phyloP scores from a whole-genome alignment of 2,797 vertebrate genomes.

The Dendrocincla fuliginosa region DNA sequence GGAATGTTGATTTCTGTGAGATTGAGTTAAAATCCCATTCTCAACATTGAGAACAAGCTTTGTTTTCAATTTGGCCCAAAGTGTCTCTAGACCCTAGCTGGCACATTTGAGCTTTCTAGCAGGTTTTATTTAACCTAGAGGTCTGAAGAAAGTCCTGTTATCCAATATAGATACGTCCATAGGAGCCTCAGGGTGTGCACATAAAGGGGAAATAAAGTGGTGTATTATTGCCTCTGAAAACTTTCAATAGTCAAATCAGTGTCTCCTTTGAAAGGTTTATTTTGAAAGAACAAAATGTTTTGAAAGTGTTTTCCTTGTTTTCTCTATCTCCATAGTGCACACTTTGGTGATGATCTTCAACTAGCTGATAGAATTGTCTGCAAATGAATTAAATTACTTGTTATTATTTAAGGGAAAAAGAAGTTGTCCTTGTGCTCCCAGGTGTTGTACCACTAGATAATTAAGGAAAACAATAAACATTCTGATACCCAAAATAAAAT shows the following conservation, averaged over 20 bases:
- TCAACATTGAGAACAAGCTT: not conserved
- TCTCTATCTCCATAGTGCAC: not conserved
- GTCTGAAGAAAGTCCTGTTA: not conserved
- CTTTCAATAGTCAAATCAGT: not conserved
- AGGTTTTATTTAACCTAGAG: not conserved
- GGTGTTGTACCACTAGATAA: not conserved
- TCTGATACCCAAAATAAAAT: not conserved
- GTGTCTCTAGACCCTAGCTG: not conserved
- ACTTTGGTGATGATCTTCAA: not conserved
- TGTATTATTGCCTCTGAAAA: not conserved
- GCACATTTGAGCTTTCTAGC: not conserved
- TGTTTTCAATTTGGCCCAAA: not conserved
- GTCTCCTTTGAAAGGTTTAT: not conserved
- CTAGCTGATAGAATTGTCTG: not conserved
- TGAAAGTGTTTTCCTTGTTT: not conserved
- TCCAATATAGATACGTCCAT: not conserved
- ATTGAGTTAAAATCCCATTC: not conserved
- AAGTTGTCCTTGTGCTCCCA: not conserved
- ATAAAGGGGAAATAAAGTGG: not conserved
- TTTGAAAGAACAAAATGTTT: not conserved
- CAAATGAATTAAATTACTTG: not conserved
- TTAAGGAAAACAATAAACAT: not conserved
- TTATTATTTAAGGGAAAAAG: not conserved
- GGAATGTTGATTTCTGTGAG: rapidly evolving
- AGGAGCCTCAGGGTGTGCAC: not conserved